Base-by-base conservation (phyloP, 2,797 vertebrate species). In the Anas bernieri region DNA sequence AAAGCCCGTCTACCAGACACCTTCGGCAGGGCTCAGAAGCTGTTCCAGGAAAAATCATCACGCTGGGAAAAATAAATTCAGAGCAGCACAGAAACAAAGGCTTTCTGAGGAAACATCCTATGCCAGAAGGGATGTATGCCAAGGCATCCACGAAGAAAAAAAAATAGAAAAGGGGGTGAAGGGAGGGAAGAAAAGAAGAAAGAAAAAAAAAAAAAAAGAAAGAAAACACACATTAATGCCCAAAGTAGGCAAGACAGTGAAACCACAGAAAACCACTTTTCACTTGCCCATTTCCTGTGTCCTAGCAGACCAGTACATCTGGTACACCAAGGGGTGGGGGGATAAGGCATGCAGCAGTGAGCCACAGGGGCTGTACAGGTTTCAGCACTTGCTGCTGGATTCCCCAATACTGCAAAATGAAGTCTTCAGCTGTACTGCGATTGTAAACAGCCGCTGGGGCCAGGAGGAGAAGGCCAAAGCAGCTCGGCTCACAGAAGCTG, bases 11-110 rank as follows among this genome's bases (percentile, higher is more conserved):
- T 87, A 52, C 52, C 72, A 89, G 69, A 33, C 61, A 80, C 41
- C 66, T 86, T 92, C 82, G 58, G 54, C 64, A 62, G 17, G 15
- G 30, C 79, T 93, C 73, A 94, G 82, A 95, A 96, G 73, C 54
- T 88, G 37, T 83, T 91, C 69, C 87, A 95, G 83, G 73, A 94
- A 92, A 83, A 89, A 81, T 59, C 33, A 69, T 64, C 82, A 61
- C 1, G 2, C 0, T 1, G 16, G 30, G 21, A 89, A 93, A 91
- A 91, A 83, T 41, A 67, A 91, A 85, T 83, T 33, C 64, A 92
- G 68, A 39, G 7, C 15, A 87, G 68, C 58, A 80, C 18, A 91
- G 83, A 92, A 41, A 46, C 45, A 93, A 85, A 87, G 8, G 7
- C 43, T 88, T 83, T 87, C 61, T 89, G 73, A 90, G 84, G 68